Evolutionary conservation across 2,888 invertebrate genomes (phyloP), one percentile per base, ranked within the genome.

Genomic region (Argyra leucocephala): DNA sequence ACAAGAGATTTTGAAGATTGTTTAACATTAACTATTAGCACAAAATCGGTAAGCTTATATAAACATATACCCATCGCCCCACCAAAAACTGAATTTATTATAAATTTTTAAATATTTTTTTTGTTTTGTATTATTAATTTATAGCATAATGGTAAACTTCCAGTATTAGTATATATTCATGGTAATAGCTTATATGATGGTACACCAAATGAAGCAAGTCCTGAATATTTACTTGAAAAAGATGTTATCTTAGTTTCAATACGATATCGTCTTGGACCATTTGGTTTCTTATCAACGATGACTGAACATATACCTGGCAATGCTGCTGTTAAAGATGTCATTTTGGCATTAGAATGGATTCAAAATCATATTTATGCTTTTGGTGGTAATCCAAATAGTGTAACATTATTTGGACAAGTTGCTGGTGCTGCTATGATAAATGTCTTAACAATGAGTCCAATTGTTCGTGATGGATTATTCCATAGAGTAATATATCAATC

Each of bases 371-470:
- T 83, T 36, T 68, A 69, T 3, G 68, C 72, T 21, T 84, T 84
- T 67, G 82, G 83, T 57, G 84, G 84, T 3, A 81, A 84, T 73
- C 77, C 81, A 0, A 69, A 72, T 12, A 72, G 74, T 3, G 80
- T 84, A 0, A 84, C 84, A 0, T 74, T 83, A 15, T 81, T 82
- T 66, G 84, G 84, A 1, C 82, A 84, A 70, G 82, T 82, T 66
- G 82, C 83, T 2, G 84, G 84, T 18, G 79, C 78, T 0, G 80
- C 79, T 0, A 76, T 83, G 1, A 81, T 82, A 3, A 80, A 81
- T 37, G 76, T 82, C 3, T 74, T 83, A 60, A 75, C 80, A 2
- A 70, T 80, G 67, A 82, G 81, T 70, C 82, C 82, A 3, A 72
- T 75, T 1, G 79, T 77, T 7, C 74, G 75, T 0, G 65, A 74